Percentiles rank a stretch among this genome's conserved stretches.
Evolutionary conservation across 2,113 vertebrate species (phyloP).

Genomic region (Bos indicus): DNA sequence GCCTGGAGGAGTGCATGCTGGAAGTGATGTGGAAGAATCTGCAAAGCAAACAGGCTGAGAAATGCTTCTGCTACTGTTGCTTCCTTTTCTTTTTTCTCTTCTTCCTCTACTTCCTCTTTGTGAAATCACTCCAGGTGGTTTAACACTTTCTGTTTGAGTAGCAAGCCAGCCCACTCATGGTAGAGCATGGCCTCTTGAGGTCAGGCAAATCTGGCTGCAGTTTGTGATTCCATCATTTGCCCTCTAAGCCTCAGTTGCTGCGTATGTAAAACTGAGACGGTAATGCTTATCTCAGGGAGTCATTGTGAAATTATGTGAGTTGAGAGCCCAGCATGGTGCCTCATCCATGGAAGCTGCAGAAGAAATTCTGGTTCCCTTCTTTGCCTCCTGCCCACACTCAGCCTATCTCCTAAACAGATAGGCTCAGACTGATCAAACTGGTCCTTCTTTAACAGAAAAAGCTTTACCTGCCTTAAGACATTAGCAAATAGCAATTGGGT

Average conservation of each 20-base stretch:
- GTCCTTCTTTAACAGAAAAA: slow-evolving; percentile 24
- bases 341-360: not conserved
- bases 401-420: not conserved
- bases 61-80: not conserved
- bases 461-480: slow-evolving; percentile 42
- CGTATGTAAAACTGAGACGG: not conserved
- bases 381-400: not conserved
- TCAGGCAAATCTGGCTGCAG: not conserved
- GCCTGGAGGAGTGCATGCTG: not conserved
- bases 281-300: not conserved
- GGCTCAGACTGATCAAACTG: not conserved
- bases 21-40: not conserved
- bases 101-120: not conserved
- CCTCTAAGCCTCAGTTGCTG: not conserved
- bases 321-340: not conserved
- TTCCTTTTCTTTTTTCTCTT: not conserved
- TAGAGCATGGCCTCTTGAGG: not conserved
- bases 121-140: not conserved
- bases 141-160: not conserved
- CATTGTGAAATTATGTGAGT: not conserved
- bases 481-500: not conserved
- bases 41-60: not conserved
- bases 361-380: not conserved
- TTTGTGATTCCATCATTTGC: not conserved
- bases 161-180: not conserved